These are phyloP conservation scores for Diachasma alloeum DNA, from an alignment of 1,140 invertebrate species.

Conservation along the genomic window DNA sequence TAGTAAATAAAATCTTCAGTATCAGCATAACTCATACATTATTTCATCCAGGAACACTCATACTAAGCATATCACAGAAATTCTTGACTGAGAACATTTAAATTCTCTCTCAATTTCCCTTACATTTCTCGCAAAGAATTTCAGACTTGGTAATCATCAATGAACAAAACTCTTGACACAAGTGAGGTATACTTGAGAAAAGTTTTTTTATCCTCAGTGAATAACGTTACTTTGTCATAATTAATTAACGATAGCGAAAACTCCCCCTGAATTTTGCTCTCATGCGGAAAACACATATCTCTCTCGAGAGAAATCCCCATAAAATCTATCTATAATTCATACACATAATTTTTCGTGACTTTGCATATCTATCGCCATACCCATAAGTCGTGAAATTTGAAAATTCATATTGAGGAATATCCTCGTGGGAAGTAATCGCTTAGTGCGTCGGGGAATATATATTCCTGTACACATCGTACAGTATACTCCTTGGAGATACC, in stretches of 20 bases:
- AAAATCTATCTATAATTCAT: neutral
- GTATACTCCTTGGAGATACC: slow-evolving; percentile 24
- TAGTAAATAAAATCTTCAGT: too few relatives aligned
- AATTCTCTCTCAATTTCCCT: too few relatives aligned
- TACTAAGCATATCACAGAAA: too few relatives aligned
- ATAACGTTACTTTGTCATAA: neutral
- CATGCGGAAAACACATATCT: neutral
- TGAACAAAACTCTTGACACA: too few relatives aligned
- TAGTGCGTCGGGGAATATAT: slow-evolving; percentile 10
- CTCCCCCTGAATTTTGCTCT: neutral
- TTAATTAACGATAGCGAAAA: neutral
- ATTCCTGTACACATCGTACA: slow-evolving; percentile 9
- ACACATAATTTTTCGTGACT: neutral
- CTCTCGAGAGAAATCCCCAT: neutral
- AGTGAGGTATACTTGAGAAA: too few relatives aligned
- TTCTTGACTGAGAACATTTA: too few relatives aligned
- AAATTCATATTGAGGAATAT: slow-evolving; percentile 28
- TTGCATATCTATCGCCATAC: neutral
- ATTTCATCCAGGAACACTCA: too few relatives aligned
- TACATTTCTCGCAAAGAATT: too few relatives aligned
- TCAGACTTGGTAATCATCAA: too few relatives aligned
- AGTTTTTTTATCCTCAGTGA: neutral
- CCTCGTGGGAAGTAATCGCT: slow-evolving; percentile 26
- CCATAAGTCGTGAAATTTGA: slow-evolving; percentile 16
- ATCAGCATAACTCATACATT: too few relatives aligned